These are phyloP conservation scores for Protophormia terraenovae DNA, from an alignment of 2,888 invertebrate genomes.

Conservation along the genomic window DNA sequence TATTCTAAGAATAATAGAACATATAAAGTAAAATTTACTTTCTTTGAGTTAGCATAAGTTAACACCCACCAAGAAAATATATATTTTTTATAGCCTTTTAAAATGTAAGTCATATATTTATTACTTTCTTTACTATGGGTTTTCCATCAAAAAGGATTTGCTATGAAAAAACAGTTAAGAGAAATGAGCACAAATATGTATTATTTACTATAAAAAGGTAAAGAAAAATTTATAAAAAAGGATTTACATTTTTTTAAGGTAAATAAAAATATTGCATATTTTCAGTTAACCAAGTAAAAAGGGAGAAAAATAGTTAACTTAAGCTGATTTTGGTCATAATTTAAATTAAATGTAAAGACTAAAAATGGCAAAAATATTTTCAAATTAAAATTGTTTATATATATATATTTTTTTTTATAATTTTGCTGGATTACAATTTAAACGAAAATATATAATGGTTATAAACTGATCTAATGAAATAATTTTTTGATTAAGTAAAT, in stretches of 20 bases:
- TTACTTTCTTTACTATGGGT: background rate
- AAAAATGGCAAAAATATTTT: no score
- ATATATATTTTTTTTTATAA: no score
- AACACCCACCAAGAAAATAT: background rate
- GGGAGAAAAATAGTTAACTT: background rate
- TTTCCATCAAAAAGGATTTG: background rate
- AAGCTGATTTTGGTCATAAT: background rate
- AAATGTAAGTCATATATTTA: background rate
- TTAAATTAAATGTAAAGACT: background rate
- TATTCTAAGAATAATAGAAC: background rate
- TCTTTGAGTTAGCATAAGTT: background rate
- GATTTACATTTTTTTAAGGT: background rate
- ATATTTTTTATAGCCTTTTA: background rate
- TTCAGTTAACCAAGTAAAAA: no score
- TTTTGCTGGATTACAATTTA: no score
- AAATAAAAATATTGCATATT: background rate
- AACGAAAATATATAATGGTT: no score
- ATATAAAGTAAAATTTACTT: background rate
- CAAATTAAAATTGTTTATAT: no score
- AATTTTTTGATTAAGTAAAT: no score
- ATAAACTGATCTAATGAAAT: no score
- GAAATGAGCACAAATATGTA: background rate
- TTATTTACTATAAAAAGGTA: background rate
- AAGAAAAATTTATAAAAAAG: background rate
- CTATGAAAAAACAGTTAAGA: background rate